These are phyloP conservation scores for Trochalopteron elliotii DNA, from an alignment of 2,113 vertebrate species.

Conservation along the genomic window DNA sequence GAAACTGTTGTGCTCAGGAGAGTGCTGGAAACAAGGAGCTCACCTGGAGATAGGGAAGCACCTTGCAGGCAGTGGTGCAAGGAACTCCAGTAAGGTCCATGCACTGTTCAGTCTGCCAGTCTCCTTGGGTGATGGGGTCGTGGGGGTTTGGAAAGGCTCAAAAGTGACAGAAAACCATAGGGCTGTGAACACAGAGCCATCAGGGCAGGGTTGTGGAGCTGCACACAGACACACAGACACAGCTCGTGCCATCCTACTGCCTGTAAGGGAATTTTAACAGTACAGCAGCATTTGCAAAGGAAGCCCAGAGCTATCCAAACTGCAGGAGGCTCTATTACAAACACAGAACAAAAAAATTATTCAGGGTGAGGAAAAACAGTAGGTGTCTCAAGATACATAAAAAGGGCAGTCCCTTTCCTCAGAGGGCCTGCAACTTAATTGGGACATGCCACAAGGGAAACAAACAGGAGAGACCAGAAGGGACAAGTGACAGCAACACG, in stretches of 20 bases:
- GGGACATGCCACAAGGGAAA: not conserved
- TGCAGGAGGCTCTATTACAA: not conserved
- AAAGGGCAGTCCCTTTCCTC: not conserved
- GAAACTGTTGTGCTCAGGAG: not conserved
- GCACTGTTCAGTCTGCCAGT: not conserved
- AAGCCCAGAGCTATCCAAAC: not conserved
- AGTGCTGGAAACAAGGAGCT: not conserved
- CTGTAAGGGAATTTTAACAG: not conserved
- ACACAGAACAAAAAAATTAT: not conserved
- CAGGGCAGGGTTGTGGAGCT: not conserved
- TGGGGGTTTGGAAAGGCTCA: not conserved
- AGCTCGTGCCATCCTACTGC: not conserved
- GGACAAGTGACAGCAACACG: not conserved
- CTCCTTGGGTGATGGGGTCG: not conserved
- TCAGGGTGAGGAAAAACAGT: not conserved
- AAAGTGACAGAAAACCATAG: not conserved
- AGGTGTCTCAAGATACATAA: not conserved
- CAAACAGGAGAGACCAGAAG: not conserved
- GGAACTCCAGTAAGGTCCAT: not conserved
- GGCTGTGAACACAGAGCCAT: not conserved
- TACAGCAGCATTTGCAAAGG: not conserved
- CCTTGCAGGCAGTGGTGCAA: not conserved
- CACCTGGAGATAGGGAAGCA: not conserved
- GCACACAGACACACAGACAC: accelerated
- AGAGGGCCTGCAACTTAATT: not conserved